Percentiles rank a stretch among this genome's conserved stretches.
These are phyloP conservation scores for Drosophila nr. perissopoda DNA, from an alignment of 2,888 invertebrate genomes.

Conservation along the genomic window DNA sequence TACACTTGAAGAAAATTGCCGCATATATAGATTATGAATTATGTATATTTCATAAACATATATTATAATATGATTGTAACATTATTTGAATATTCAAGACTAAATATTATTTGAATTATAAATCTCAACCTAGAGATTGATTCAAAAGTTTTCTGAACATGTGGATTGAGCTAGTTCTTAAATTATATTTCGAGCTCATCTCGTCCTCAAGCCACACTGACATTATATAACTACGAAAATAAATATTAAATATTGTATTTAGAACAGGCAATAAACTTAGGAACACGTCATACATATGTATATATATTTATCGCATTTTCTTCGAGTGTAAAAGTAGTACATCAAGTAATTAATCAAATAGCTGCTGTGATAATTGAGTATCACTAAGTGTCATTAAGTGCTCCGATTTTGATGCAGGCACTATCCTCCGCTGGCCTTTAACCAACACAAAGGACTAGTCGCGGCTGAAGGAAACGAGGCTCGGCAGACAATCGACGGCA, in stretches of 20 bases:
- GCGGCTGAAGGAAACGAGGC: constrained; percentile 24
- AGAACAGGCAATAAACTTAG: not conserved
- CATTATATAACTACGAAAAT: not conserved
- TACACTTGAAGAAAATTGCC: constrained; percentile 6
- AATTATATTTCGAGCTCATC: not conserved
- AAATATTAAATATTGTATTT: not conserved
- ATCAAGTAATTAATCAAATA: constrained; percentile 71
- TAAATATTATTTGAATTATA: not conserved
- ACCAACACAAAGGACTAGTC: constrained; percentile 36
- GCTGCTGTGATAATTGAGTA: constrained; percentile 76
- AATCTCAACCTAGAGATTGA: not conserved
- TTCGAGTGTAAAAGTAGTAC: constrained; percentile 40
- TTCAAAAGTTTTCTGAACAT: not conserved
- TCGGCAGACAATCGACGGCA: constrained; percentile 26
- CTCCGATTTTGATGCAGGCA: constrained; percentile 32
- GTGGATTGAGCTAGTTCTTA: not conserved
- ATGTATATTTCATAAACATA: not conserved
- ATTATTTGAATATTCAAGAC: not conserved
- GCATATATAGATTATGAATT: not conserved
- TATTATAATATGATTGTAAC: not conserved
- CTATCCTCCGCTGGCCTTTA: constrained; percentile 39
- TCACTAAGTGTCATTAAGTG: constrained; percentile 78
- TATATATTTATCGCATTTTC: constrained; percentile 8
- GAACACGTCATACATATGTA: not conserved
- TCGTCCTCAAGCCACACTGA: too few species aligned